A percentile compares a stretch with the other conserved stretches of the same genome.
These are phyloP conservation scores for Harpagoxenus sublaevis DNA, from an alignment of 2,888 invertebrate genomes.

Conservation along the genomic window DNA sequence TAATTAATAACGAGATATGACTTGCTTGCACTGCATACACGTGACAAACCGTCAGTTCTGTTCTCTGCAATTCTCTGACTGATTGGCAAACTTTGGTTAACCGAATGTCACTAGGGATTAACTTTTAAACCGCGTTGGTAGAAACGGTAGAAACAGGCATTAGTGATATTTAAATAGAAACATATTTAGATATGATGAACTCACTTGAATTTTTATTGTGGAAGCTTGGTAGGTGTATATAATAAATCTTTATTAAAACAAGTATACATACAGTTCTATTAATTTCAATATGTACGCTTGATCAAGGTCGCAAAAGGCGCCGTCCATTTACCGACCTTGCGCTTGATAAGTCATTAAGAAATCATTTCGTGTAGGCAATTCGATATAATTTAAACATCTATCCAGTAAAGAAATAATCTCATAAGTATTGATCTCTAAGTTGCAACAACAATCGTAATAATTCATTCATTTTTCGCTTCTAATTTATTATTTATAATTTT, in stretches of 20 bases:
- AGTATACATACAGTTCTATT: constrained; percentile 61
- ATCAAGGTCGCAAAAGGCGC: not conserved
- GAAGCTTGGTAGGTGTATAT: constrained; percentile 4
- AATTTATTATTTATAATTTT: not conserved
- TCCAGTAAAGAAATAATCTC: constrained; percentile 33
- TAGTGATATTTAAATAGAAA: too few relatives aligned
- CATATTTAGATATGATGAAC: not conserved
- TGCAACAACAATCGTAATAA: constrained; percentile 15
- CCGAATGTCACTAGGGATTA: not conserved
- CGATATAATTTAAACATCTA: constrained; percentile 29
- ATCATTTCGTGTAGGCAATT: constrained; percentile 43
- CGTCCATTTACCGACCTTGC: too few relatives aligned
- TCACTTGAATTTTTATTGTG: not conserved
- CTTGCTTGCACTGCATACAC: not conserved
- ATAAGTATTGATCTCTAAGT: constrained; percentile 14
- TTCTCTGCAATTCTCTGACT: too few relatives aligned
- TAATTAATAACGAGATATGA: not conserved
- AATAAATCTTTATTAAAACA: constrained; percentile 69
- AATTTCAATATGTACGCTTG: constrained; percentile 17
- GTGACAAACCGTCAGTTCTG: not conserved
- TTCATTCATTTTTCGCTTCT: not conserved
- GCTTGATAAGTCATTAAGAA: constrained; percentile 49
- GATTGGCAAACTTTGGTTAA: not conserved
- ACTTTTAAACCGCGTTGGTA: not conserved
- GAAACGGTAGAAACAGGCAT: constrained; percentile 1